These are phyloP conservation scores for Datnioides undecimradiatus DNA, from an alignment of 2,113 vertebrate genomes.

Conservation along the genomic window DNA sequence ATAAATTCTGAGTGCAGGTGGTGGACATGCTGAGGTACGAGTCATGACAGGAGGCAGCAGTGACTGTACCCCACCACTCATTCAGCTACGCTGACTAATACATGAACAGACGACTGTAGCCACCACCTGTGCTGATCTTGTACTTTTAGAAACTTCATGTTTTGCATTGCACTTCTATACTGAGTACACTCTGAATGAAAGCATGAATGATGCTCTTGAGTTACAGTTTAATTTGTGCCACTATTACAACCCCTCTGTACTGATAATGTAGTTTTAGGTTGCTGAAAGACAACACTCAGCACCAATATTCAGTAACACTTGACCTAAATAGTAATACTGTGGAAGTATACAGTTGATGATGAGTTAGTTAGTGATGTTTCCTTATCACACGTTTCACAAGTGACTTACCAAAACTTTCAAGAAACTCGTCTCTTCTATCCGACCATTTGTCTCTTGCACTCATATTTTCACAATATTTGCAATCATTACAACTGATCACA, in stretches of 20 bases:
- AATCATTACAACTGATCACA: background rate
- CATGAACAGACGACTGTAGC: constrained; percentile 9
- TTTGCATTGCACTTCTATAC: constrained; percentile 4
- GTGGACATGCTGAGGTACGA: constrained; percentile 20
- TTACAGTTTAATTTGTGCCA: background rate
- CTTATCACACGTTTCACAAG: background rate
- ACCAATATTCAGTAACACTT: background rate
- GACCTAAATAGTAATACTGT: too few relatives aligned
- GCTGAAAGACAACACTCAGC: background rate
- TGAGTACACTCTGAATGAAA: background rate
- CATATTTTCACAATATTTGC: background rate
- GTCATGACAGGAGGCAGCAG: constrained; percentile 49
- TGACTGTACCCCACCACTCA: constrained; percentile 46
- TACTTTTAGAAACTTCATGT: constrained; percentile 10
- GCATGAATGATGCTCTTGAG: background rate
- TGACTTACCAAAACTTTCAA: background rate
- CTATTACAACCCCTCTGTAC: background rate
- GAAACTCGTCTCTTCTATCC: background rate
- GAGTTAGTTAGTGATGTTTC: too few relatives aligned
- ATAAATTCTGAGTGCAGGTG: constrained; percentile 54
- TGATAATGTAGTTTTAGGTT: background rate
- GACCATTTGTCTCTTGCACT: background rate
- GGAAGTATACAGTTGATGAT: background rate
- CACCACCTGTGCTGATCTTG: constrained; percentile 16
- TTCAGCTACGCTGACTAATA: constrained; percentile 61